Evolutionary conservation across 2,113 vertebrate genomes (phyloP).

Genomic region (Riparia riparia): DNA sequence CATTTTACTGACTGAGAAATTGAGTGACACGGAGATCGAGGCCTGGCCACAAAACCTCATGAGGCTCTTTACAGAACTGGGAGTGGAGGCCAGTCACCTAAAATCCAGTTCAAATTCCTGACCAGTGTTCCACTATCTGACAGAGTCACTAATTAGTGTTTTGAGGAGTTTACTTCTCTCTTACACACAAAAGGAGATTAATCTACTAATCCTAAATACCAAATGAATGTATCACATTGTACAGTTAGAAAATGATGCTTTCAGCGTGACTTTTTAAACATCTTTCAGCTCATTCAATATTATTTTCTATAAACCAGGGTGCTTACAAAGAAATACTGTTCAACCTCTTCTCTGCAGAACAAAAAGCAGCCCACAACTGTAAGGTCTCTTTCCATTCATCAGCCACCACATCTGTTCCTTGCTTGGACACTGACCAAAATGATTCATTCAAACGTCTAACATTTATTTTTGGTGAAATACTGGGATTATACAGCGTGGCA

Average conservation of each 20-base stretch:
- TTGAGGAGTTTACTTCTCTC: background rate
- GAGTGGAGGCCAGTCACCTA: background rate
- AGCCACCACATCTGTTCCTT: conserved; percentile 51
- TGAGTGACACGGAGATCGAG: background rate
- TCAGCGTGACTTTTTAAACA: background rate
- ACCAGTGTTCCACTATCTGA: background rate
- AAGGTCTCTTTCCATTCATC: conserved; percentile 64
- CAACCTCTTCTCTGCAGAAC: conserved; percentile 7
- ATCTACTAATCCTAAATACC: background rate
- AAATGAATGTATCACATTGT: background rate
- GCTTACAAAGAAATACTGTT: conserved; percentile 44
- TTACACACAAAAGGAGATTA: background rate
- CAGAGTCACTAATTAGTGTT: background rate
- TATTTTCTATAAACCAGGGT: conserved; percentile 57
- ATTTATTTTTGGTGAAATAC: conserved; percentile 61
- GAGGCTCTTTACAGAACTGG: background rate
- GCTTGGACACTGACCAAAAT: conserved; percentile 58
- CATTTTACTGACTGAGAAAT: background rate
- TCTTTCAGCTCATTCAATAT: conserved; percentile 50
- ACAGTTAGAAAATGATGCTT: background rate
- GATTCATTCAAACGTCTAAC: conserved; percentile 62
- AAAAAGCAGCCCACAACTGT: conserved; percentile 33
- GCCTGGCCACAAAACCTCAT: background rate
- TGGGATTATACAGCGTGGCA: conserved; percentile 51
- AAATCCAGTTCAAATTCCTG: background rate